These are phyloP conservation scores for Pangasius sanitwongsei DNA, from an alignment of 2,797 vertebrate genomes.

Conservation along the genomic window DNA sequence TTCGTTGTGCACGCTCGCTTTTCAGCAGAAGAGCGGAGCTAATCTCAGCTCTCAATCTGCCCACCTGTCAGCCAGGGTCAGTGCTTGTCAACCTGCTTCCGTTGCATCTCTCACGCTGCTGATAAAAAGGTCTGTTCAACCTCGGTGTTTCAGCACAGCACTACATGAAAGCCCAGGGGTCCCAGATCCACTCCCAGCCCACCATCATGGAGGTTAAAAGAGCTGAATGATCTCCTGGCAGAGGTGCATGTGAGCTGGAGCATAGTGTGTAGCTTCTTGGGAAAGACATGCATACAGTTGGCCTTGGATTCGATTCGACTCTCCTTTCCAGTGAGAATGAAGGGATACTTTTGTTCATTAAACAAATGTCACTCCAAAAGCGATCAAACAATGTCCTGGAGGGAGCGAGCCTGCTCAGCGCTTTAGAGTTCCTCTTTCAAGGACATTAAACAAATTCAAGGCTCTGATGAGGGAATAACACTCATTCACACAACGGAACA, in stretches of 20 bases:
- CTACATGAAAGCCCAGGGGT: constrained; percentile 28
- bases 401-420: constrained; percentile 42
- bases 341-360: constrained; percentile 56
- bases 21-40: constrained; percentile 43
- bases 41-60: constrained; percentile 57
- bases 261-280: not conserved
- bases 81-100: constrained; percentile 50
- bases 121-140: constrained; percentile 49
- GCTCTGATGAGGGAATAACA: constrained; percentile 49
- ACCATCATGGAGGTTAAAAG: constrained; percentile 36
- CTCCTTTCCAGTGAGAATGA: constrained; percentile 16
- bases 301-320: not conserved
- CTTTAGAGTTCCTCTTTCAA: constrained; percentile 50
- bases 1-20: constrained; percentile 35
- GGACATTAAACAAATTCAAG: constrained; percentile 52
- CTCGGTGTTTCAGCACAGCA: constrained; percentile 23
- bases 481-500: constrained; percentile 38
- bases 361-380: constrained; percentile 50
- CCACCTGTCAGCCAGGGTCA: constrained; percentile 53
- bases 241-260: not conserved
- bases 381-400: constrained; percentile 50
- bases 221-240: constrained; percentile 16
- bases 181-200: constrained; percentile 24
- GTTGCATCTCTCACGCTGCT: constrained; percentile 40
- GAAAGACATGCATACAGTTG: not conserved